Base-by-base conservation (phyloP, 2,113 vertebrate genomes). In the Phaetusa simplex region DNA sequence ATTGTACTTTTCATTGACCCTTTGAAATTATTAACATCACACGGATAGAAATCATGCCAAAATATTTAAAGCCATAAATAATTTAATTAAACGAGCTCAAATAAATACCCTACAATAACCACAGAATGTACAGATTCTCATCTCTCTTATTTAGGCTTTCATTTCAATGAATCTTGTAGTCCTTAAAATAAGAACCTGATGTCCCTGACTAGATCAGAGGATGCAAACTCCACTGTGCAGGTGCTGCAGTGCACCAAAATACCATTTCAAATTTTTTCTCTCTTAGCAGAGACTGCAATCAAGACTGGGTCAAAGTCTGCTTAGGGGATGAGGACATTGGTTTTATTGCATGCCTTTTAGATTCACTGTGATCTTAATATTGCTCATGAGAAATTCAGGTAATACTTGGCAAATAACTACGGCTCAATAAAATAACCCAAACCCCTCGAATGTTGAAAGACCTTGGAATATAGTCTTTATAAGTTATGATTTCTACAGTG, bases 41-140 rank as follows among this genome's bases (percentile, higher is more conserved):
- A 64, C 29, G 88, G 72, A 90, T 16, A 4, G 47, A 96, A 96
- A 83, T 71, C 72, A 81, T 0, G 0, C 16, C 64, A 89, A 88
- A 88, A 78, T 74, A 96, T 76, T 67, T 81, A 45, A 88, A 92
- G 65, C 52, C 50, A 79, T 45, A 93, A 91, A 86, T 77, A 81
- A 90, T 83, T 73, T 72, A 86, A 93, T 23, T 43, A 30, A 78
- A 82, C 30, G 83, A 56, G 38, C 36, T 78, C 30, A 47, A 49
- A 65, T 64, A 86, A 78, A 86, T 50, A 50, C 7, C 55, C 74
- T 66, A 53, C 29, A 86, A 19, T 53, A 88, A 59, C 59, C 83
- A 71, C 16, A 90, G 47, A 93, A 81, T 17, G 9, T 36, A 80
- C 49, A 21, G 26, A 49, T 82, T 82, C 56, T 76, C 34, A 47